Percentiles rank a stretch among this genome's conserved stretches.
phyloP scores from a whole-genome alignment of 2,113 vertebrate genomes.

The Microtus oregoni region DNA sequence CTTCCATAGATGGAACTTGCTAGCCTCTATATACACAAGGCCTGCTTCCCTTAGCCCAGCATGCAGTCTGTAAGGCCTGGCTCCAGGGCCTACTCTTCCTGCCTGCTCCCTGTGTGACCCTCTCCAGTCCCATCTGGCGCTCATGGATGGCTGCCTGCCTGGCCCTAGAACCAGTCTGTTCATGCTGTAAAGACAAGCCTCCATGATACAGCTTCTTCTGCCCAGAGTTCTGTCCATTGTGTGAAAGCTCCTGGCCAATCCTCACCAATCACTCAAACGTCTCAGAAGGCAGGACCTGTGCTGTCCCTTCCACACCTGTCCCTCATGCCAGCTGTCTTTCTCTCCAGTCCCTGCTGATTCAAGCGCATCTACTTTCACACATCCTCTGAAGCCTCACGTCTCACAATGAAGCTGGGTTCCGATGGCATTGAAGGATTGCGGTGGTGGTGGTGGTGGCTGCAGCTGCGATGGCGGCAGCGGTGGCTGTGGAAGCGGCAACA shows the following conservation, averaged over 20 bases:
- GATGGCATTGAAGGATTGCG: not conserved
- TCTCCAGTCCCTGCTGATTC: not conserved
- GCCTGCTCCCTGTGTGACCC: not conserved
- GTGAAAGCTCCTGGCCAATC: not conserved
- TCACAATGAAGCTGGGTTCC: not conserved
- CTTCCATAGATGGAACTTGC: not conserved
- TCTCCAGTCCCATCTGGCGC: rapidly evolving
- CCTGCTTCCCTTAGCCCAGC: not conserved
- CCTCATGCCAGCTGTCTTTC: rapidly evolving
- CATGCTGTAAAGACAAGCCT: not conserved
- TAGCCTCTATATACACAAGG: not conserved
- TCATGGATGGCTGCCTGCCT: rapidly evolving
- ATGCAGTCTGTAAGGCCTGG: rapidly evolving
- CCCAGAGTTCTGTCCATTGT: not conserved
- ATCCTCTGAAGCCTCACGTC: not conserved
- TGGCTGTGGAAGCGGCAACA: not conserved
- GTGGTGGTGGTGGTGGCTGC: not conserved
- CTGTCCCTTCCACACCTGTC: not conserved
- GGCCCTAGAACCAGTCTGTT: not conserved
- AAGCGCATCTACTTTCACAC: not conserved
- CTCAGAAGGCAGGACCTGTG: not conserved
- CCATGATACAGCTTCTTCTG: not conserved
- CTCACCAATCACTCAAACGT: not conserved
- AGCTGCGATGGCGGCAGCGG: not conserved
- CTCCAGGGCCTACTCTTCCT: not conserved